Percentiles rank a stretch among this genome's conserved stretches.
These are phyloP conservation scores for Drosophila bunnanda DNA, from an alignment of 2,888 invertebrate genomes.

Conservation along the genomic window DNA sequence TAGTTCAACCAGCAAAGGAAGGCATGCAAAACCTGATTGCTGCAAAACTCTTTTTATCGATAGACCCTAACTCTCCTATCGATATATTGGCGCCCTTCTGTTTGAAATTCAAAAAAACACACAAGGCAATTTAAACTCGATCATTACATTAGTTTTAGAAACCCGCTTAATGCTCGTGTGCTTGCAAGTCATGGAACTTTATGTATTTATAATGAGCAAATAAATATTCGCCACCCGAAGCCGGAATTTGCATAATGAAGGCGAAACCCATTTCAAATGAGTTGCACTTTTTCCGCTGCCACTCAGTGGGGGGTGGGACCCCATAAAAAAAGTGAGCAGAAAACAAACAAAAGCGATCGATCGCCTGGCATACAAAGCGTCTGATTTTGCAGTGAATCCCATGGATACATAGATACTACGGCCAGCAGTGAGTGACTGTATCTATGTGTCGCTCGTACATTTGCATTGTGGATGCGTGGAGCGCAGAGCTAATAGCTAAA, in stretches of 20 bases:
- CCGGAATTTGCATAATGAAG: slow-evolving; percentile 71
- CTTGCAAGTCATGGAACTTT: slow-evolving; percentile 41
- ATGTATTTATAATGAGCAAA: slow-evolving; percentile 73
- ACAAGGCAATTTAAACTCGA: slow-evolving; percentile 2
- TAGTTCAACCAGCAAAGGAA: fast-evolving
- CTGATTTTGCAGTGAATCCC: slow-evolving; percentile 59
- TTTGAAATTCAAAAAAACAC: slow-evolving; percentile 12
- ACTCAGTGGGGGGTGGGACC: slow-evolving; percentile 40
- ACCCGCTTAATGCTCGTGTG: slow-evolving; percentile 22
- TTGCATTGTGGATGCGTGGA: slow-evolving; percentile 46
- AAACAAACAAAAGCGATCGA: slow-evolving; percentile 28
- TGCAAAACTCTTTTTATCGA: not conserved
- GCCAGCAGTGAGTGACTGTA: not conserved
- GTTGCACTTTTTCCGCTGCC: slow-evolving; percentile 69
- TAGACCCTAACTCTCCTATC: not conserved
- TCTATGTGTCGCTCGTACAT: slow-evolving; percentile 12
- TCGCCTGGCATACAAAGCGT: slow-evolving; percentile 71
- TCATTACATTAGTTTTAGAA: slow-evolving; percentile 16
- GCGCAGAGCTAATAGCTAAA: slow-evolving; percentile 32
- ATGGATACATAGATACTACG: slow-evolving; percentile 10
- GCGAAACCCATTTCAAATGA: slow-evolving; percentile 71
- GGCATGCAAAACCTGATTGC: slow-evolving; percentile 17
- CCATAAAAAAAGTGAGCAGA: slow-evolving; percentile 37
- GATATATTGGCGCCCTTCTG: slow-evolving; percentile 6
- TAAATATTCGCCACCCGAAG: slow-evolving; percentile 66